Evolutionary conservation across 2,888 invertebrate species (phyloP).

Genomic region (Phortica magna): DNA sequence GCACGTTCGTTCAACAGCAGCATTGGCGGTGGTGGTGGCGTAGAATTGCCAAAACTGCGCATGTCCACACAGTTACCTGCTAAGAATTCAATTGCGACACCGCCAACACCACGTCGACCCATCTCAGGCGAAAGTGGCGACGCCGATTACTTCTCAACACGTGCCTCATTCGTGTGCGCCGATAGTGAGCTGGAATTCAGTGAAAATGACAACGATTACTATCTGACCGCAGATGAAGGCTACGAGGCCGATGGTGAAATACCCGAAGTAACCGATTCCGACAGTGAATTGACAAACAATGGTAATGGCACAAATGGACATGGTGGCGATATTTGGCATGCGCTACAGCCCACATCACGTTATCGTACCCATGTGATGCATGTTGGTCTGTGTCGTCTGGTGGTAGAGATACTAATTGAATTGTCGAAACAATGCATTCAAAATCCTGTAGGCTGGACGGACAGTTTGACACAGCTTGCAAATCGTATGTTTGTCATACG

Average conservation of each 20-base stretch:
- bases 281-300: constrained; percentile 59
- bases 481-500: constrained; percentile 76
- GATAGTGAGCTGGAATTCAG: constrained; percentile 76
- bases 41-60: constrained; percentile 60
- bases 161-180: constrained; percentile 70
- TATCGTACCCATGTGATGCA: constrained; percentile 76
- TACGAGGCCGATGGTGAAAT: constrained; percentile 78
- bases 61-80: constrained; percentile 60
- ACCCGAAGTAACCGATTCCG: constrained; percentile 72
- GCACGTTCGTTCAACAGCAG: constrained; percentile 61
- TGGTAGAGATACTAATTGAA: constrained; percentile 76
- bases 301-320: constrained; percentile 45
- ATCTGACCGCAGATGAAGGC: constrained; percentile 76
- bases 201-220: constrained; percentile 75
- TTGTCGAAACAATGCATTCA: constrained; percentile 71
- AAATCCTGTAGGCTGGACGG: constrained; percentile 74
- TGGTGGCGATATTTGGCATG: constrained; percentile 66
- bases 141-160: constrained; percentile 73
- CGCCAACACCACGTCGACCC: constrained; percentile 59
- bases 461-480: constrained; percentile 72
- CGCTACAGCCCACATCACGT: constrained; percentile 74
- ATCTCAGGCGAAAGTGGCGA: constrained; percentile 68
- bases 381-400: constrained; percentile 74
- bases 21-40: constrained; percentile 40
- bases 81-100: constrained; percentile 62